Conservation (phyloP, 2,888 invertebrate genomes). For the Zhuqinia jingwanae region DNA sequence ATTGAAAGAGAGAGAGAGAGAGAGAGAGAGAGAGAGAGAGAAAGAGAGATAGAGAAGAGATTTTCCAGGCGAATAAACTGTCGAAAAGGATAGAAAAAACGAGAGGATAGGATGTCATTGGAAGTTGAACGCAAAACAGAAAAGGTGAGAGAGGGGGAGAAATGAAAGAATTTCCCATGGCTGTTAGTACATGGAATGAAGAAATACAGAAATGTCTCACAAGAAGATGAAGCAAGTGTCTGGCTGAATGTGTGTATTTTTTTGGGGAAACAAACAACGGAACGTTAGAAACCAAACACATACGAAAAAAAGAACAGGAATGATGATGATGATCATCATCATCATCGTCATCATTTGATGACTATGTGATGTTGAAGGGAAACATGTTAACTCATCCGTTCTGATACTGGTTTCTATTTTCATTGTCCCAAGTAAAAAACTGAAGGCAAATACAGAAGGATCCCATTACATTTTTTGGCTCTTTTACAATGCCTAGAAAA, state of each 20-base stretch:
- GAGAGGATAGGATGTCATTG: conserved; percentile 9
- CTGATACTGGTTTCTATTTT: background rate
- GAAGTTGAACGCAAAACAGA: background rate
- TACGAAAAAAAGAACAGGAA: background rate
- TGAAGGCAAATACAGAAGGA: background rate
- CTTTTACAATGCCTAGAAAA: background rate
- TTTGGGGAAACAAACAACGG: conserved; percentile 31
- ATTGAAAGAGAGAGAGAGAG: conserved; percentile 1
- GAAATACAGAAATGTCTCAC: background rate
- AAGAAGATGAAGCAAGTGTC: background rate
- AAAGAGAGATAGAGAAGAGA: background rate
- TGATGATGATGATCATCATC: background rate
- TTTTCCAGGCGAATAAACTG: conserved; percentile 25
- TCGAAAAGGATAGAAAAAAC: conserved; percentile 10
- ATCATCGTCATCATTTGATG: background rate
- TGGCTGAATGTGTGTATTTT: background rate
- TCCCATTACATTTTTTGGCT: background rate
- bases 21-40: background rate
- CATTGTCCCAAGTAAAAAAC: background rate
- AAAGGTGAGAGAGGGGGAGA: background rate
- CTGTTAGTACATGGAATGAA: background rate
- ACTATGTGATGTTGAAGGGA: background rate
- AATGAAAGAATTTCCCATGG: conserved; percentile 20
- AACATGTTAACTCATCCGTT: conserved; percentile 26
- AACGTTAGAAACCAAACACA: background rate